phyloP scores from a whole-genome alignment of 1,140 invertebrate genomes.

The Galleria mellonella region DNA sequence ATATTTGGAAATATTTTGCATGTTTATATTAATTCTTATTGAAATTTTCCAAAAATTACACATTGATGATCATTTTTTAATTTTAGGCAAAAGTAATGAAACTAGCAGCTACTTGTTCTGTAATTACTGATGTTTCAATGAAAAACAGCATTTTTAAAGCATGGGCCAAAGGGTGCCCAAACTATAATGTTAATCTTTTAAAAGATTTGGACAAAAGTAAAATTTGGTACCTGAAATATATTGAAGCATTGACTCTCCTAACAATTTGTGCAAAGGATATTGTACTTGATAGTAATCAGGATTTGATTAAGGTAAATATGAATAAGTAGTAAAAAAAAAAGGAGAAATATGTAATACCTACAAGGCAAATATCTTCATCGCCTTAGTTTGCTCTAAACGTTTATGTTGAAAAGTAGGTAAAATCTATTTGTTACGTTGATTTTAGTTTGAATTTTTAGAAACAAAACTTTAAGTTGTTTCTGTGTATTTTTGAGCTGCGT shows the following conservation, averaged over 20 bases:
- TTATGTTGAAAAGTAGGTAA: no score
- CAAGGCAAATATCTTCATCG: no score
- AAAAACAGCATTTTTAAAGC: conserved; percentile 21
- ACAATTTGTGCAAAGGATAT: conserved; percentile 21
- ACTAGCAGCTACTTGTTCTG: conserved; percentile 29
- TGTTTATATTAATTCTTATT: no score
- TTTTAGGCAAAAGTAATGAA: conserved; percentile 41
- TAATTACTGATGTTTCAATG: conserved; percentile 14
- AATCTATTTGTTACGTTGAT: no score
- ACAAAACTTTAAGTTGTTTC: neutral
- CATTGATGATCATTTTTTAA: no score
- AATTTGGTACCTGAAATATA: conserved; percentile 28
- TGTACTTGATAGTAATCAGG: conserved; percentile 10
- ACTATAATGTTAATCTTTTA: conserved; percentile 8
- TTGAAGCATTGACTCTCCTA: conserved; percentile 29
- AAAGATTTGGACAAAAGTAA: conserved; percentile 10
- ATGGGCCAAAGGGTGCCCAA: conserved; percentile 37
- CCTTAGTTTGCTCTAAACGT: no score
- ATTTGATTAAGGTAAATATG: conserved; percentile 24
- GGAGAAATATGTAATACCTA: no score
- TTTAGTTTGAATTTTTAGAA: neutral
- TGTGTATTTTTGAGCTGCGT: no score
- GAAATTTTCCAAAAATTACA: no score
- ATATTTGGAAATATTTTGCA: no score
- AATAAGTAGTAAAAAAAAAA: no score